A percentile compares a stretch with the other conserved stretches of the same genome.
Evolutionary conservation across 2,797 vertebrate genomes (phyloP).

Genomic region (Columba guinea): DNA sequence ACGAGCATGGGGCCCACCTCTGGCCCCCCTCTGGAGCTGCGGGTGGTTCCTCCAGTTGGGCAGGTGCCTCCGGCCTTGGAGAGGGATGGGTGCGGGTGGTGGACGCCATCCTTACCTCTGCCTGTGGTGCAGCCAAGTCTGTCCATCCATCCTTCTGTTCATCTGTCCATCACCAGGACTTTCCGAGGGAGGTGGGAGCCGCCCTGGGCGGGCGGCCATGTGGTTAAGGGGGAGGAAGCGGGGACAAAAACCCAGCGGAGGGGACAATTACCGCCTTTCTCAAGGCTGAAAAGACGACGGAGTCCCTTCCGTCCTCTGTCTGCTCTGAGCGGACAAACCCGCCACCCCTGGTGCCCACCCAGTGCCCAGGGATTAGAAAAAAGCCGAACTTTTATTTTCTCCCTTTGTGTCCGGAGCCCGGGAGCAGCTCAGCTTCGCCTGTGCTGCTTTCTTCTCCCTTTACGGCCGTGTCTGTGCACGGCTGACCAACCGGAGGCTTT

Average conservation of each 20-base stretch:
- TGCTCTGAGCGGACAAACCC: conserved; percentile 28
- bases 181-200: neutral
- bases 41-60: no score
- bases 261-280: conserved; percentile 57
- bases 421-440: neutral
- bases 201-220: accelerated
- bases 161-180: neutral
- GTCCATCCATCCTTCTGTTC: neutral
- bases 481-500: conserved; percentile 25
- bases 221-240: neutral
- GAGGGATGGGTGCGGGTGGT: neutral
- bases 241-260: neutral
- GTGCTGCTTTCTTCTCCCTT: conserved; percentile 23
- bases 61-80: neutral
- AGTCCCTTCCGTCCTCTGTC: conserved; percentile 47
- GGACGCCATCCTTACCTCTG: neutral
- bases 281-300: conserved; percentile 15
- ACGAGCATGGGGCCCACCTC: neutral
- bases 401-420: conserved; percentile 13
- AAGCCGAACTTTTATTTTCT: conserved; percentile 41
- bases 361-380: conserved; percentile 45
- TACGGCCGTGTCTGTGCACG: neutral
- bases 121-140: accelerated
- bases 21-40: neutral
- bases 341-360: conserved; percentile 35